Evolutionary conservation across 2,888 invertebrate species (phyloP).

Genomic region (Epinotia brunnichana): DNA sequence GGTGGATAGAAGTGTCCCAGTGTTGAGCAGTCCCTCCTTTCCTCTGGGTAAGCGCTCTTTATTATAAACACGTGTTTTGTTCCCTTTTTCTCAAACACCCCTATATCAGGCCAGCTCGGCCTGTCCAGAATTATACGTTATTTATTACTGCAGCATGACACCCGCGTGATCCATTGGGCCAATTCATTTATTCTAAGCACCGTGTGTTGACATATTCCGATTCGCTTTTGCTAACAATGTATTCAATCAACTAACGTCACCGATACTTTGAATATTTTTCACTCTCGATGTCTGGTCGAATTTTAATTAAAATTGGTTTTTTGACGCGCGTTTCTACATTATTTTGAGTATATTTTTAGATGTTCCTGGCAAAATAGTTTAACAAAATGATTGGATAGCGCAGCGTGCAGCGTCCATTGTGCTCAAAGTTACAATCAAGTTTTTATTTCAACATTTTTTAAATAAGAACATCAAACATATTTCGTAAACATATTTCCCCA

Average conservation of each 20-base stretch:
- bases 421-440: no score
- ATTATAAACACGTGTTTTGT: not conserved
- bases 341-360: constrained; percentile 2
- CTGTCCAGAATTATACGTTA: constrained; percentile 54
- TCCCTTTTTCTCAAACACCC: not conserved
- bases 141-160: constrained; percentile 60
- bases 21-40: no score
- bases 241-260: constrained; percentile 48
- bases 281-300: constrained; percentile 32
- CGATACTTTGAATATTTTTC: constrained; percentile 42
- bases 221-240: constrained; percentile 48
- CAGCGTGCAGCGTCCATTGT: not conserved
- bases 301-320: constrained; percentile 36
- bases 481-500: no score
- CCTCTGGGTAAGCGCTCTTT: not conserved
- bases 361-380: not conserved
- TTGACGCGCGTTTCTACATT: constrained; percentile 21
- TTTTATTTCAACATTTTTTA: no score
- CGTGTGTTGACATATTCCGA: constrained; percentile 58
- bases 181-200: constrained; percentile 60
- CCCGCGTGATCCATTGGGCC: constrained; percentile 61
- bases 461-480: no score
- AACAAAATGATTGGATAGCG: no score
- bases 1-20: no score
- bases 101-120: constrained; percentile 36